Evolutionary conservation across 2,113 vertebrate genomes (phyloP).

Genomic region (Eptesicus fuscus): DNA sequence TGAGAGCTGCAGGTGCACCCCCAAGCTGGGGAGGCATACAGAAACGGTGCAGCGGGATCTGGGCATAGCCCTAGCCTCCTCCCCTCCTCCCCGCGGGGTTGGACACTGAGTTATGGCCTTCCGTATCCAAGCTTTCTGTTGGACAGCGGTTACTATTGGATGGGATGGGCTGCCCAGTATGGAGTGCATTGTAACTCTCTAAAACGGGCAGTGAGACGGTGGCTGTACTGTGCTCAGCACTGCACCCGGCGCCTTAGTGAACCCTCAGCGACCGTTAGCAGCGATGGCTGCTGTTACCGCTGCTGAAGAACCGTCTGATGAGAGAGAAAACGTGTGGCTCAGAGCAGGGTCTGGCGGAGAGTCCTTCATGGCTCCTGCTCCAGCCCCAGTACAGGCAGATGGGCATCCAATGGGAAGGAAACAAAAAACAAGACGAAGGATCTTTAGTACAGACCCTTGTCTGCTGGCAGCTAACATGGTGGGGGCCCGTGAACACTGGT

Average conservation of each 20-base stretch:
- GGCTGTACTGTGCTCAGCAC: background rate
- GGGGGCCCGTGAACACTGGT: background rate
- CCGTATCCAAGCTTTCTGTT: rapidly evolving
- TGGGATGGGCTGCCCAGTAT: background rate
- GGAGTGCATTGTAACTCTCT: background rate
- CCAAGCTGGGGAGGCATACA: background rate
- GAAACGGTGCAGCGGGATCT: background rate
- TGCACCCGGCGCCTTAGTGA: background rate
- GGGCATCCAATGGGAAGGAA: background rate
- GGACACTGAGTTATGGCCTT: background rate
- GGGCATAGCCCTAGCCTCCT: background rate
- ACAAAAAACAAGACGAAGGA: background rate
- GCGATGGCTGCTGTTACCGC: background rate
- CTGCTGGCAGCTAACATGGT: background rate
- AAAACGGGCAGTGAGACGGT: background rate
- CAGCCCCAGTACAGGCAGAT: background rate
- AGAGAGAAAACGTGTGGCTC: background rate
- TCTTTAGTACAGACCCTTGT: background rate
- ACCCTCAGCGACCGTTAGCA: background rate
- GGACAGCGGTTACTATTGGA: background rate
- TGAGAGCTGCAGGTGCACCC: background rate
- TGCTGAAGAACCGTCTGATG: background rate
- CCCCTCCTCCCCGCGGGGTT: rapidly evolving
- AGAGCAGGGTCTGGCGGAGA: background rate
- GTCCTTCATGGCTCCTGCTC: background rate